phyloP scores from a whole-genome alignment of 2,797 vertebrate genomes.

The Cephalopachus bancanus region DNA sequence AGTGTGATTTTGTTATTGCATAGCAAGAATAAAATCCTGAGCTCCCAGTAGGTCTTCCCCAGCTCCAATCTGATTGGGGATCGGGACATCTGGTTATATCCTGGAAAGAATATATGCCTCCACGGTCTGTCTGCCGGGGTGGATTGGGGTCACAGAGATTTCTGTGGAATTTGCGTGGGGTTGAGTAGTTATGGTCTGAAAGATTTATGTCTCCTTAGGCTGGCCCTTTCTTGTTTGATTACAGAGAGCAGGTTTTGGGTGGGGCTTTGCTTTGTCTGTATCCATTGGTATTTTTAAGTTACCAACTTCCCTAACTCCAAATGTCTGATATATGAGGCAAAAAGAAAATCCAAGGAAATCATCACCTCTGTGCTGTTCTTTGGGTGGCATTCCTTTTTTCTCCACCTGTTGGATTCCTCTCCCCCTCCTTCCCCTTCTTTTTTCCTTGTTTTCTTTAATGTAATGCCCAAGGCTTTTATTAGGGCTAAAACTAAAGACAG shows the following conservation, averaged over 20 bases:
- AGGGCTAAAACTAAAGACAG: background rate
- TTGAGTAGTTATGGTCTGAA: background rate
- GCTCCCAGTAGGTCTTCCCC: background rate
- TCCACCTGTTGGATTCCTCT: background rate
- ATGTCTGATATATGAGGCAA: background rate
- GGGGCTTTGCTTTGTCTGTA: background rate
- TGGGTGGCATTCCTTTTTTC: background rate
- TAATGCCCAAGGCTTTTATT: background rate
- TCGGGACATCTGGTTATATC: rapidly evolving
- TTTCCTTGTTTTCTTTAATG: background rate
- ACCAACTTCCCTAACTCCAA: background rate
- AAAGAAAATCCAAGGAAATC: background rate
- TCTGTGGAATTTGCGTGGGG: background rate
- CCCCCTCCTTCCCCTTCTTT: too few species aligned
- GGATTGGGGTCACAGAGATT: background rate
- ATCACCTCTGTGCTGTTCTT: background rate
- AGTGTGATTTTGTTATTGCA: background rate
- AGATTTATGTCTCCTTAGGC: background rate
- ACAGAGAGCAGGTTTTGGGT: background rate
- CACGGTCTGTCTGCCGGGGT: background rate
- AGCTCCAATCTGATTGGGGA: background rate
- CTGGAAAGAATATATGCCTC: too few species aligned
- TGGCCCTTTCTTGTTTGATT: background rate
- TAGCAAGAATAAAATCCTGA: background rate
- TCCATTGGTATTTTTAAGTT: background rate